phyloP scores from a whole-genome alignment of 2,113 vertebrate species.

The Ovibos moschatus region DNA sequence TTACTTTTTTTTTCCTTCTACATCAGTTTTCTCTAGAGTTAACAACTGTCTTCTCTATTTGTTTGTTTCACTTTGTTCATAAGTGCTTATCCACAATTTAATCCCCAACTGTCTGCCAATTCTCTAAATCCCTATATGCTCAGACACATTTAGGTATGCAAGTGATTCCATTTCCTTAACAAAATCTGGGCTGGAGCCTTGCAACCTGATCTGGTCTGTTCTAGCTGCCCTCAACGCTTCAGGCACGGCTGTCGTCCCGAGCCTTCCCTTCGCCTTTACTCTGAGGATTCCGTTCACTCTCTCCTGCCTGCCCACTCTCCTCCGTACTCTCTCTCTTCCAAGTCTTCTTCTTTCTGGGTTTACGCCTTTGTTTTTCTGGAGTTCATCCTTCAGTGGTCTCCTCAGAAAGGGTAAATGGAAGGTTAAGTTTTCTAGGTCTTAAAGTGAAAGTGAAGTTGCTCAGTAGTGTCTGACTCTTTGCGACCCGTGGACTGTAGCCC shows the following conservation, averaged over 20 bases:
- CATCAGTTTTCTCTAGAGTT: background rate
- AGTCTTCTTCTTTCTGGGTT: background rate
- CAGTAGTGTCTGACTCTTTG: no score
- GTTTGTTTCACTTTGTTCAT: background rate
- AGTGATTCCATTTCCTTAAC: background rate
- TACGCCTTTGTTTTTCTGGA: background rate
- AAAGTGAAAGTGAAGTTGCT: no score
- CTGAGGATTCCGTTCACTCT: background rate
- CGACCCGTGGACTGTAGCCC: no score
- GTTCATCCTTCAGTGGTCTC: background rate
- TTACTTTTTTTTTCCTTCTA: background rate
- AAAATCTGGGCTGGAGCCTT: background rate
- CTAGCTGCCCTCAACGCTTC: background rate
- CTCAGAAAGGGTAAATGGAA: background rate
- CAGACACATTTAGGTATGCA: background rate
- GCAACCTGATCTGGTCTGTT: background rate
- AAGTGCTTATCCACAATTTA: background rate
- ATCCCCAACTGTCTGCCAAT: background rate
- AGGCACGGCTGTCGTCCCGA: background rate
- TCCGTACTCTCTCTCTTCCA: background rate
- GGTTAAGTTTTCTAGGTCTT: background rate
- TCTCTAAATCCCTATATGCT: background rate
- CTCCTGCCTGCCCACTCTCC: background rate
- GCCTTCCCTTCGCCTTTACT: background rate
- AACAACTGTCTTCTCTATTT: background rate